Evolutionary conservation across 2,888 invertebrate species (phyloP).

Genomic region (Agrotis exclamationis): DNA sequence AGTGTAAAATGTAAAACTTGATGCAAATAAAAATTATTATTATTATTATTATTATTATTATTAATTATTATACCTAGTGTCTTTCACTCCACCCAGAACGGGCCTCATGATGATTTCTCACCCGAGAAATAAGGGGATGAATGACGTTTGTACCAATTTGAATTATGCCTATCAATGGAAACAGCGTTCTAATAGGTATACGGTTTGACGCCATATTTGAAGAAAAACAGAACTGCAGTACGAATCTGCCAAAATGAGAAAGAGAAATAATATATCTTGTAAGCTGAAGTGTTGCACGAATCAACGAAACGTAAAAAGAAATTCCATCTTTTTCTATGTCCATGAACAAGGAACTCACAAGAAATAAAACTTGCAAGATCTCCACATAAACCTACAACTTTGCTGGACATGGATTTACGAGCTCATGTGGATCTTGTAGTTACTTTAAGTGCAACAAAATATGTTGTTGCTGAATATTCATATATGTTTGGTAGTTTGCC

Average conservation of each 20-base stretch:
- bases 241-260: background rate
- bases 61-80: too few species aligned
- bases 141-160: background rate
- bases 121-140: too few species aligned
- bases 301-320: background rate
- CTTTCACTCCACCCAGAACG: too few species aligned
- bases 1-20: too few species aligned
- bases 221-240: background rate
- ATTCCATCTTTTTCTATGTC: background rate
- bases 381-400: constrained; percentile 45
- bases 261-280: background rate
- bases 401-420: constrained; percentile 48
- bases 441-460: constrained; percentile 54
- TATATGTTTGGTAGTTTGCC: constrained; percentile 29
- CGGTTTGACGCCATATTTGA: background rate
- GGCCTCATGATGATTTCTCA: too few species aligned
- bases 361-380: constrained; percentile 48
- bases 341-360: constrained; percentile 21
- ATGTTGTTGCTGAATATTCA: constrained; percentile 55
- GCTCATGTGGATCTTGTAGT: constrained; percentile 39
- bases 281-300: background rate
- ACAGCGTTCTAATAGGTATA: background rate
- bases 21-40: too few species aligned
- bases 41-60: too few species aligned
- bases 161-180: background rate